Evolutionary conservation across 2,113 vertebrate species (phyloP), one percentile per base, ranked within the genome.

Genomic region (Melospiza melodia): DNA sequence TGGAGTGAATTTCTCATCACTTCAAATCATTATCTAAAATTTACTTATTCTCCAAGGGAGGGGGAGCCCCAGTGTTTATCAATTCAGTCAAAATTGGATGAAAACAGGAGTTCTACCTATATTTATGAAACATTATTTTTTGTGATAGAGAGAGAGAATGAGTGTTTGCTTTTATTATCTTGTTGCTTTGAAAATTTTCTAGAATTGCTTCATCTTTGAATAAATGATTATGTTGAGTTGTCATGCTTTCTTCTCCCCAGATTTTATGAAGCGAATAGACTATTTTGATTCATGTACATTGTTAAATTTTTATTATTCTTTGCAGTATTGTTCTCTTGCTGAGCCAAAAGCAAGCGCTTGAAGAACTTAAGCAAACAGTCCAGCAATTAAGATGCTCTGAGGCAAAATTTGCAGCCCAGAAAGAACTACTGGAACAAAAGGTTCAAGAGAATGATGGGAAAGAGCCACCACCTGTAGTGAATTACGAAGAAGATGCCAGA

Each of bases 401-500:
- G 94, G 98, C 98, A 62, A 99, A 99, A 94, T 98, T 99, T 55
- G 92, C 96, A 59, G 99, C 98, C n/a, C 99, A 99, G 95, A 99
- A 99, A 88, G 98, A 98, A 44, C 90, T 99, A 67, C 94, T 99
- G 51, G 99, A 99, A 52, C 96, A 98, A 95, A 99, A 99, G 87
- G 98, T 99, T 71, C 98, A 98, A 93, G 98, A 98, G 82, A 99
- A 98, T 94, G 98, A 99, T 93, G 99, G 99, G 63, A 99, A 98
- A 14, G 99, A 99, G 10, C 98, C 99, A 15, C 98, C 98, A 72
- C 98, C 98, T 11, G 98, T 99, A 12, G 97, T 99, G 71, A 99
- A 99, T 58, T 99, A 99, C 15, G 99, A 99, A 97, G 99, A 99
- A 58, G 99, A 99, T 90, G 98, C 98, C 9, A 98, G 99, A 95